A percentile compares a stretch with the other conserved stretches of the same genome.
These are phyloP conservation scores for Telmatochromis bifrenatus DNA, from an alignment of 2,113 vertebrate genomes.

Conservation along the genomic window DNA sequence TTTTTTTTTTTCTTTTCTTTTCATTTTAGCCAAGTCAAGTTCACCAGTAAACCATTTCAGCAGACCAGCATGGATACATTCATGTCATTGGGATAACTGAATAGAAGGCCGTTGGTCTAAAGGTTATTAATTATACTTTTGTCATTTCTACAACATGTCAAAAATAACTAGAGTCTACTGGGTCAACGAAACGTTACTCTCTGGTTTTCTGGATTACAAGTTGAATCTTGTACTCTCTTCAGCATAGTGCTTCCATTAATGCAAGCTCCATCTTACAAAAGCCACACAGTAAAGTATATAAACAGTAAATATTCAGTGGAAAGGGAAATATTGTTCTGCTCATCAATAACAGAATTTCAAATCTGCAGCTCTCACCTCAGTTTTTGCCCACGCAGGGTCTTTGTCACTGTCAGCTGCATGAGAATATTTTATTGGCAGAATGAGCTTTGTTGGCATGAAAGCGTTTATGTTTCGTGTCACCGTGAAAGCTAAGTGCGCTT, in stretches of 20 bases:
- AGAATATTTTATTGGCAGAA: slow-evolving; percentile 11
- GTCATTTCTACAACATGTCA: not conserved
- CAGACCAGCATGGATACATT: not conserved
- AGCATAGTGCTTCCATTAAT: not conserved
- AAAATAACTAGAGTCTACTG: not conserved
- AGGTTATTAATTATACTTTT: not conserved
- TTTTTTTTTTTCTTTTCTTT: not conserved
- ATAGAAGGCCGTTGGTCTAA: not conserved
- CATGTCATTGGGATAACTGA: not conserved
- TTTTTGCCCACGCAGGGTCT: not conserved
- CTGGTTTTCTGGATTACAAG: not conserved
- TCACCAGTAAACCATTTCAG: not conserved
- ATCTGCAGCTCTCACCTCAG: not conserved
- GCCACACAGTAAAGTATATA: not conserved
- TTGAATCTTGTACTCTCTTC: not conserved
- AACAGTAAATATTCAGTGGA: not conserved
- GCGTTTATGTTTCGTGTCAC: not conserved
- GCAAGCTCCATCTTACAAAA: not conserved
- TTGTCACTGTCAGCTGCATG: not conserved
- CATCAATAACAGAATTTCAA: not conserved
- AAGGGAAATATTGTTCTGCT: not conserved
- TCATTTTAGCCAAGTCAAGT: not conserved
- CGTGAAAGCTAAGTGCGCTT: not conserved
- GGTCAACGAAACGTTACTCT: not conserved
- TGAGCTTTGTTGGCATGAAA: not conserved